Evolutionary conservation across 2,113 vertebrate genomes (phyloP).

Genomic region (Vulpes vulpes): DNA sequence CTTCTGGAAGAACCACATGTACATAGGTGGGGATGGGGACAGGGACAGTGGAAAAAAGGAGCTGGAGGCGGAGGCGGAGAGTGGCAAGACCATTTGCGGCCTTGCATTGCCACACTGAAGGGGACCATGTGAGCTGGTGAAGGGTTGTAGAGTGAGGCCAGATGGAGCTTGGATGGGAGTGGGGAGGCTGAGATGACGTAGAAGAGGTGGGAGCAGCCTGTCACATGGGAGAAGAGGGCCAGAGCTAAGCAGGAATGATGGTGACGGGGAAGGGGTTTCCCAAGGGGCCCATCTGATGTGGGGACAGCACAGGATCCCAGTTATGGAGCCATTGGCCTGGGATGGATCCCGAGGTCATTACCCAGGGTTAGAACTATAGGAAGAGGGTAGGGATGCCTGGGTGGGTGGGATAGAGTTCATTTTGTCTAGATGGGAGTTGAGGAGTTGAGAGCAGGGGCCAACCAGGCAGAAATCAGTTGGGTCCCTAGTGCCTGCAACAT

Average conservation of each 20-base stretch:
- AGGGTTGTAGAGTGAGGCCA: background rate
- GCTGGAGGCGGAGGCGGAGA: background rate
- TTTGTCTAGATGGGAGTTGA: background rate
- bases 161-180: too few species aligned
- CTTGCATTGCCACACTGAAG: background rate
- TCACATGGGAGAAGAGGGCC: too few species aligned
- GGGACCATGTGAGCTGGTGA: fast-evolving
- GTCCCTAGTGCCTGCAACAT: background rate
- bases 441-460: background rate
- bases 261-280: background rate
- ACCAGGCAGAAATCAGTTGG: background rate
- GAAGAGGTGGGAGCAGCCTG: background rate
- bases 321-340: background rate
- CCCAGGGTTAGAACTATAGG: background rate
- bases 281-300: background rate
- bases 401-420: background rate
- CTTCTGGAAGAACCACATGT: fast-evolving
- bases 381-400: background rate
- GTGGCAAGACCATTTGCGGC: background rate
- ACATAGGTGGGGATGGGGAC: background rate
- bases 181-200: background rate
- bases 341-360: background rate
- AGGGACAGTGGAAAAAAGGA: background rate
- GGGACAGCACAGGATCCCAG: background rate
- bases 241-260: fast-evolving